These are phyloP conservation scores for Metacarcinus magister DNA, from an alignment of 2,888 invertebrate genomes.

Conservation along the genomic window DNA sequence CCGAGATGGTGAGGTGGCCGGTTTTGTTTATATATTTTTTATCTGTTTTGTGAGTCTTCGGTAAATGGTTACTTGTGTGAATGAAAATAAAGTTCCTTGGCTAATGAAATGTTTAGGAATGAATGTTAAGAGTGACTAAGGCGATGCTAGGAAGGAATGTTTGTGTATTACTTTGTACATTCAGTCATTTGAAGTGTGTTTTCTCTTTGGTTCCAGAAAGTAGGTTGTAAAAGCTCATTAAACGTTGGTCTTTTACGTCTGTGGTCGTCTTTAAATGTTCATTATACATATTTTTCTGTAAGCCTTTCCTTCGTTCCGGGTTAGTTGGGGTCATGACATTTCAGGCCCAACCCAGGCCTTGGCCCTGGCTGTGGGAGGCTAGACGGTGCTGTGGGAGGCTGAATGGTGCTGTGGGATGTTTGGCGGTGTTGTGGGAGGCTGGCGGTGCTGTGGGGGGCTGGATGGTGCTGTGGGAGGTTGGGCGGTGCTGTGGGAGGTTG, in stretches of 20 bases:
- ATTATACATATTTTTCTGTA: not conserved
- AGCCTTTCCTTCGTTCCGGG: not conserved
- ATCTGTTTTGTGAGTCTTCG: not conserved
- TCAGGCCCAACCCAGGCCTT: not conserved
- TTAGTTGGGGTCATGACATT: not conserved
- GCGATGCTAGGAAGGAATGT: not conserved
- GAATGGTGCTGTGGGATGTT: not conserved
- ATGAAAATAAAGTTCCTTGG: not conserved
- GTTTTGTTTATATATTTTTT: not conserved
- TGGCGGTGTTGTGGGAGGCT: too few species aligned
- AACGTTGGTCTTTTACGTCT: not conserved
- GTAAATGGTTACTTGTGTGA: not conserved
- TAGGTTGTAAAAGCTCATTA: not conserved
- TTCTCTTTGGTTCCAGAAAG: not conserved
- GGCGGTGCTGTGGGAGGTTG: not conserved
- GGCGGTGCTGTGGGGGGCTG: not conserved
- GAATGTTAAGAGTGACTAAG: too few species aligned
- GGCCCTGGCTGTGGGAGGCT: not conserved
- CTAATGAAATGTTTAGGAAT: too few species aligned
- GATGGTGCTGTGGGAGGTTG: too few species aligned
- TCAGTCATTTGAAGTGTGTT: not conserved
- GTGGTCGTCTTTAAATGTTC: not conserved
- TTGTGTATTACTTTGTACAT: too few species aligned
- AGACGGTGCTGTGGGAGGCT: not conserved
- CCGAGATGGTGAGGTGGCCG: not conserved